These are phyloP conservation scores for Psephotus haematonotus DNA, from an alignment of 2,113 vertebrate genomes.

Conservation along the genomic window DNA sequence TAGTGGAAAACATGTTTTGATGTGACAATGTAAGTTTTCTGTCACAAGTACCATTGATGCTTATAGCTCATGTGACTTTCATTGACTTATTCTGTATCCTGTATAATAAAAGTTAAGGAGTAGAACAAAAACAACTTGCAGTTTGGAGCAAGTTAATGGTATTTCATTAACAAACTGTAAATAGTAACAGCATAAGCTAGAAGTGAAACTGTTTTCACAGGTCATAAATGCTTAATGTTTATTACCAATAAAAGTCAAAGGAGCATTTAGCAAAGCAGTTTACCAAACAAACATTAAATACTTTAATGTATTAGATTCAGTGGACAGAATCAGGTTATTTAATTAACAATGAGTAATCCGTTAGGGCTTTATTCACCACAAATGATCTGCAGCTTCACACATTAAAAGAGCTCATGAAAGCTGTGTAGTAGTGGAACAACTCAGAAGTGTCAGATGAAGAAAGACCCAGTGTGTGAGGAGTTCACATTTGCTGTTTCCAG, in stretches of 20 bases:
- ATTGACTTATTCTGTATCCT: slow-evolving; percentile 45
- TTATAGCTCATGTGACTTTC: slow-evolving; percentile 43
- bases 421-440: background rate
- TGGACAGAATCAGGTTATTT: slow-evolving; percentile 79
- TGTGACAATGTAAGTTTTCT: background rate
- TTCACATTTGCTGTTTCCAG: background rate
- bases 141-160: slow-evolving; percentile 74
- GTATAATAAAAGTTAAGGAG: slow-evolving; percentile 71
- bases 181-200: slow-evolving; percentile 78
- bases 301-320: slow-evolving; percentile 79
- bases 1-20: background rate
- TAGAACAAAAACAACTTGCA: slow-evolving; percentile 74
- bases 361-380: slow-evolving; percentile 73
- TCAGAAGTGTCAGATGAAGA: background rate
- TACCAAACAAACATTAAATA: slow-evolving; percentile 84
- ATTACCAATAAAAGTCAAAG: slow-evolving; percentile 85
- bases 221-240: slow-evolving; percentile 85
- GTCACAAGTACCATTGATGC: background rate
- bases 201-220: slow-evolving; percentile 77
- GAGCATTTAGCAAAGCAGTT: slow-evolving; percentile 82
- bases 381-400: slow-evolving; percentile 65
- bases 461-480: background rate
- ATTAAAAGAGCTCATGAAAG: slow-evolving; percentile 11
- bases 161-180: slow-evolving; percentile 82
- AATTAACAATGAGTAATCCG: slow-evolving; percentile 79